A percentile compares a stretch with the other conserved stretches of the same genome.
phyloP scores from a whole-genome alignment of 2,113 vertebrate genomes.

The Aix galericulata region DNA sequence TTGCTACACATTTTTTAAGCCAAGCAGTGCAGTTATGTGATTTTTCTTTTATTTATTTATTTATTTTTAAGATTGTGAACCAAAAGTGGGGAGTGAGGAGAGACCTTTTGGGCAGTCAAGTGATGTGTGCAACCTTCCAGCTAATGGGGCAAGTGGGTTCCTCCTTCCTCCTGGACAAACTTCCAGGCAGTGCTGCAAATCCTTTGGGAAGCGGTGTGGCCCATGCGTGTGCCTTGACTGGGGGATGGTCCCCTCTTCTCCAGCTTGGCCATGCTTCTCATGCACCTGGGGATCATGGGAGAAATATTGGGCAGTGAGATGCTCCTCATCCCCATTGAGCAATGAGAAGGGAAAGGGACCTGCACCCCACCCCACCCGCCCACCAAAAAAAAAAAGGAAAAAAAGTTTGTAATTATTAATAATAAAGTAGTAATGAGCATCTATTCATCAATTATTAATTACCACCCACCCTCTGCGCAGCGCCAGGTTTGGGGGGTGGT shows the following conservation, averaged over 20 bases:
- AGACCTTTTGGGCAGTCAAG: too few relatives aligned
- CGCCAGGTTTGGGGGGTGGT: too few relatives aligned
- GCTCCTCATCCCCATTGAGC: neutral
- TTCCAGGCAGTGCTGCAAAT: neutral
- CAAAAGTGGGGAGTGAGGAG: neutral
- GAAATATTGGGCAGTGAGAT: neutral
- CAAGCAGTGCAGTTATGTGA: neutral
- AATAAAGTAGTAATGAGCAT: too few relatives aligned
- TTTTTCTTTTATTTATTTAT: neutral
- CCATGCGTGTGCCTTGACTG: neutral
- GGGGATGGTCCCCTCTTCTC: fast-evolving
- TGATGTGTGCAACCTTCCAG: neutral
- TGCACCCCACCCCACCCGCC: too few relatives aligned
- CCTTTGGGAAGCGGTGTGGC: fast-evolving
- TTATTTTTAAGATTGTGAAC: neutral
- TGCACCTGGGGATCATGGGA: neutral
- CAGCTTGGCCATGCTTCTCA: too few relatives aligned
- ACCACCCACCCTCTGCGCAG: too few relatives aligned
- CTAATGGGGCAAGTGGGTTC: neutral
- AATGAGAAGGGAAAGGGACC: fast-evolving
- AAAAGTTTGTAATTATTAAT: neutral
- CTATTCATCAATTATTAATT: neutral
- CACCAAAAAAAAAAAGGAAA: too few relatives aligned
- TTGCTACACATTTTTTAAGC: neutral
- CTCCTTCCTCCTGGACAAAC: neutral